Percentiles rank a stretch among this genome's conserved stretches.
Evolutionary conservation across 1,140 invertebrate species (phyloP).

Genomic region (Papilio aristodemus): DNA sequence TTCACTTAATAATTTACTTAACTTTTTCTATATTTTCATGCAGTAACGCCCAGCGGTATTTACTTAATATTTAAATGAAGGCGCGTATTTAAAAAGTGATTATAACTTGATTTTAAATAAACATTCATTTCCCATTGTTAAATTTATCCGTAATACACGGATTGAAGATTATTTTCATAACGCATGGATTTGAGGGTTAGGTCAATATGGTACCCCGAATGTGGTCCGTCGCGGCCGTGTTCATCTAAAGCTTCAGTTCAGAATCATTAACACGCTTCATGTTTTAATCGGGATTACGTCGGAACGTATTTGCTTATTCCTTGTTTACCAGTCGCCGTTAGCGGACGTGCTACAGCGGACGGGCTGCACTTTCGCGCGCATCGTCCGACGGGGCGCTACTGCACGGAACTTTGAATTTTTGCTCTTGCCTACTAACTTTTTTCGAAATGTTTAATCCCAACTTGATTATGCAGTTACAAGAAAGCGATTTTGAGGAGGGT

Average conservation of each 20-base stretch:
- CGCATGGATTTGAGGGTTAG: conserved; percentile 7
- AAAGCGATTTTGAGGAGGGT: conserved; percentile 79
- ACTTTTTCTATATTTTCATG: neutral
- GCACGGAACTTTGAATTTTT: conserved; percentile 26
- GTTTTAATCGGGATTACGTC: conserved; percentile 25
- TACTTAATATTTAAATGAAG: neutral
- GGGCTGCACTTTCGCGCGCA: conserved; percentile 27
- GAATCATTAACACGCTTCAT: conserved; percentile 32
- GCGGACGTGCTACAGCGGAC: conserved; percentile 23
- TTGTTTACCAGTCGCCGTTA: conserved; percentile 30
- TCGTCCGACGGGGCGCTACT: conserved; percentile 4
- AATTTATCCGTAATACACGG: neutral
- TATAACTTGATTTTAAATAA: too few species aligned
- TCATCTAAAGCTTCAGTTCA: conserved; percentile 10
- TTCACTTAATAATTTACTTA: neutral
- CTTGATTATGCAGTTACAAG: conserved; percentile 65
- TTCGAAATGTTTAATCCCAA: neutral
- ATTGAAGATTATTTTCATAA: neutral
- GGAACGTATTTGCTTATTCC: conserved; percentile 29
- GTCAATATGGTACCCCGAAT: conserved; percentile 10
- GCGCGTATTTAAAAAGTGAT: too few species aligned
- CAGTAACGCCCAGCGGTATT: neutral
- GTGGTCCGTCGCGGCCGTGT: conserved; percentile 6
- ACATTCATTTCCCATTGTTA: conserved; percentile 1
- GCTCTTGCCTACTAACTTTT: neutral